A percentile compares a stretch with the other conserved stretches of the same genome.
Evolutionary conservation across 2,797 vertebrate species (phyloP).

Genomic region (Gymnoscopelus braueri): DNA sequence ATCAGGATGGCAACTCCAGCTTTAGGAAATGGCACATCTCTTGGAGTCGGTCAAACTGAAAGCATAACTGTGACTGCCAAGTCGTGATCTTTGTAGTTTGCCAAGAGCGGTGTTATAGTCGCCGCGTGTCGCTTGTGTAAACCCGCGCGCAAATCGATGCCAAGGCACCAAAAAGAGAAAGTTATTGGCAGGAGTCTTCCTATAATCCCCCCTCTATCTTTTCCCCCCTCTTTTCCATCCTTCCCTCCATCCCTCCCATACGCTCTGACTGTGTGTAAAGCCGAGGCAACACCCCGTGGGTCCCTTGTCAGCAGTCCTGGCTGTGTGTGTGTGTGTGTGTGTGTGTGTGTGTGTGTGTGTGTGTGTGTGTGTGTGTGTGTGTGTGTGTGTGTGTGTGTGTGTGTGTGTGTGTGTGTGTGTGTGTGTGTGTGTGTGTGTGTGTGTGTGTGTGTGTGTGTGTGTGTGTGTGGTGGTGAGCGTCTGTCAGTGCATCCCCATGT

Average conservation of each 20-base stretch:
- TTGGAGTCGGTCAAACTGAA: too few relatives aligned
- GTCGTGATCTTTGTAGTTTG: constrained; percentile 56
- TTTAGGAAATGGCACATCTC: too few relatives aligned
- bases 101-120: constrained; percentile 44
- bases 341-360: too few relatives aligned
- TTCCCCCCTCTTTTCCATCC: constrained; percentile 37
- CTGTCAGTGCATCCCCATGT: constrained; percentile 44
- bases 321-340: constrained; percentile 16
- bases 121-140: constrained; percentile 50
- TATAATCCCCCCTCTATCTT: constrained; percentile 45
- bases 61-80: not conserved
- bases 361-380: too few relatives aligned
- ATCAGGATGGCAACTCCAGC: too few relatives aligned
- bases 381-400: too few relatives aligned
- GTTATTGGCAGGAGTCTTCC: constrained; percentile 55
- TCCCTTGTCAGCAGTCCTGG: constrained; percentile 67
- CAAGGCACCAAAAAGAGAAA: constrained; percentile 59
- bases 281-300: constrained; percentile 62
- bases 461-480: constrained; percentile 27
- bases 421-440: too few relatives aligned
- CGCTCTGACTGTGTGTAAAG: constrained; percentile 71
- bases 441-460: too few relatives aligned
- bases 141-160: constrained; percentile 47
- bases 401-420: too few relatives aligned
- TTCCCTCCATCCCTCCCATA: constrained; percentile 47